Conservation (phyloP, 2,113 vertebrate genomes). For the Campylomormyrus tamandua region DNA sequence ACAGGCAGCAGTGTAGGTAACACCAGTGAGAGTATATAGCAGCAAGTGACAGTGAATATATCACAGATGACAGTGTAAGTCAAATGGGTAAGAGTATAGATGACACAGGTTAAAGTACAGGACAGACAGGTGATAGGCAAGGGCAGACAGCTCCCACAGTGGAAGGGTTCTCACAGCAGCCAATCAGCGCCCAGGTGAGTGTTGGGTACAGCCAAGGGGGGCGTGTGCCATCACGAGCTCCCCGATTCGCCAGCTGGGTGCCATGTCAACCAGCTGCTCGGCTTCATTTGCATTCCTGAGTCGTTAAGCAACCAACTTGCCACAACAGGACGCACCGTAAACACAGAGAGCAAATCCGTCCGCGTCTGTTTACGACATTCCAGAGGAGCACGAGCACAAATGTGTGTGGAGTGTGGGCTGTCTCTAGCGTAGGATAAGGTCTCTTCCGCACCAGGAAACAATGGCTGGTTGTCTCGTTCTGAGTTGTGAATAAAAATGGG, state of each 20-base stretch:
- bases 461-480: background rate
- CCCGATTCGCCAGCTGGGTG: background rate
- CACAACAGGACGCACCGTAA: conserved; percentile 14
- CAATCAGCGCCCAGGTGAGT: background rate
- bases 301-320: conserved; percentile 16
- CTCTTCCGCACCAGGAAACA: background rate
- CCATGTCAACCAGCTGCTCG: background rate
- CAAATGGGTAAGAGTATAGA: background rate
- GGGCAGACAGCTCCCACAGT: background rate
- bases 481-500: background rate
- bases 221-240: background rate
- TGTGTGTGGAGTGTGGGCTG: background rate
- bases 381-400: background rate
- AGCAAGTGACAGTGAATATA: background rate
- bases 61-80: background rate
- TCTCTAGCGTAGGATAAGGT: background rate
- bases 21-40: background rate
- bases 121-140: background rate
- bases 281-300: conserved; percentile 25
- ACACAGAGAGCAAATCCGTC: background rate
- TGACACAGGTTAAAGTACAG: background rate
- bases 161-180: background rate
- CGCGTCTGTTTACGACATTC: background rate
- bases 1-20: background rate
- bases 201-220: background rate